Base-by-base conservation (phyloP, 92 coral and sea anemone genomes). In the Zoanthus sansibaricus region DNA sequence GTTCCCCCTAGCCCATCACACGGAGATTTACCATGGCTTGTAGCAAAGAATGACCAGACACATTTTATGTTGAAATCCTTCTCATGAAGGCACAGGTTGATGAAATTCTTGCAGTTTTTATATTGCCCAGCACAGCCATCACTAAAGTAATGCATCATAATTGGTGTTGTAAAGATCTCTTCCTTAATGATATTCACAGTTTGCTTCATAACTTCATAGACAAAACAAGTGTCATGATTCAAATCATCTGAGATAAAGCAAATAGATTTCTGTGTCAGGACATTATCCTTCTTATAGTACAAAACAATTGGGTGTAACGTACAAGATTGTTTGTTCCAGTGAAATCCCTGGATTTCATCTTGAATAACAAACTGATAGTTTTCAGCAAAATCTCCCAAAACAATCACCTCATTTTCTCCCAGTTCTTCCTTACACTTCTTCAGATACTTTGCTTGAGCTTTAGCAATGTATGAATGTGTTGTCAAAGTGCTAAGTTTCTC, bases 11-110 rank as follows among this genome's bases (percentile, higher is more conserved):
- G 83, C 32, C 89, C 89, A 61, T 86, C 89, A 75, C 89, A 86
- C 31, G 89, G 89, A 76, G 89, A 86, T 75, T 86, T 86, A 64
- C 83, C 89, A 75, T 87, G 89, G 69, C 89, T 87, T 87, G 89
- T 87, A 77, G 89, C 89, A 66, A 77, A 87, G 71, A 87, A 87
- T 66, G 85, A 87, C 89, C 85, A 87, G 47, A 25, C 71, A 78
- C 89, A 76, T 76, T 86, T 86, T 45, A 76, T 56, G 62, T 78
- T 69, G 70, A 87, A 87, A 76, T 87, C 90, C 90, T 78, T 87
- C 21, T 87, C 90, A 67, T 87, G 86, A 87, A 87, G 78, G 85
- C 90, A 77, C 78, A 77, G 45, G 86, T 87, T 87, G 13, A 87
- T 77, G 58, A 78, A 87, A 70, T 87, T 87, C 86, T 87, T 87